phyloP scores from a whole-genome alignment of 1,140 invertebrate genomes.

The Pseudomyrmex cubaensis region DNA sequence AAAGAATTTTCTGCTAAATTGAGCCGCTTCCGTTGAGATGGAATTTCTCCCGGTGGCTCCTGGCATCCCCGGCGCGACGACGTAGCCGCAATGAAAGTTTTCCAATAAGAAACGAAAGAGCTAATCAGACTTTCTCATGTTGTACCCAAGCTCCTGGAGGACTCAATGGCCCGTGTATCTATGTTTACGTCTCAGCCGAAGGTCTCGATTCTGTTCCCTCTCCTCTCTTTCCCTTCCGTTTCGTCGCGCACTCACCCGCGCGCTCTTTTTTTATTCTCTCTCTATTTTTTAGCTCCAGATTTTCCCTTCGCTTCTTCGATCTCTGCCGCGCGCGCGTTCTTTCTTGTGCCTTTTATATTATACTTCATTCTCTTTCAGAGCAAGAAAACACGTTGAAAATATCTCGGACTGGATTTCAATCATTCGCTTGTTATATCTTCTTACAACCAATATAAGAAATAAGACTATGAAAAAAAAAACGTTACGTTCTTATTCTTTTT shows the following conservation, averaged over 20 bases:
- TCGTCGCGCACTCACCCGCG: neutral
- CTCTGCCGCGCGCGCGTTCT: constrained; percentile 12
- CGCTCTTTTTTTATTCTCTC: constrained; percentile 13
- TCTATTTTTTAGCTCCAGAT: constrained; percentile 12
- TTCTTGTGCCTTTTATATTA: neutral
- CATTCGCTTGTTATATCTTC: neutral
- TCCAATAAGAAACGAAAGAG: constrained; percentile 78
- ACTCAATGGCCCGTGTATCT: constrained; percentile 76
- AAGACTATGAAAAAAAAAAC: neutral
- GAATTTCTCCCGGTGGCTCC: constrained; percentile 71
- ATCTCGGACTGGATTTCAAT: neutral
- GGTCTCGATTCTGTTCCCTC: constrained; percentile 8
- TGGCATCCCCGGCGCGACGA: constrained; percentile 41
- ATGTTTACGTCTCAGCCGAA: constrained; percentile 56
- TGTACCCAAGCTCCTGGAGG: constrained; percentile 61
- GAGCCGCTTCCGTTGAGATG: constrained; percentile 75
- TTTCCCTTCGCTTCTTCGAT: neutral
- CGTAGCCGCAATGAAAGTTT: constrained; percentile 72
- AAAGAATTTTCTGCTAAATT: constrained; percentile 81
- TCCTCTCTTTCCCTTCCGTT: neutral
- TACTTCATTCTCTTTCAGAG: neutral
- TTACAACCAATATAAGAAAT: neutral
- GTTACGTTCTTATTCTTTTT: too few species aligned
- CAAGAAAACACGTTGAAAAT: neutral
- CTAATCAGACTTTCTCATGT: constrained; percentile 80